Base-by-base conservation (phyloP, 2,888 invertebrate genomes). In the Acronicta alni region DNA sequence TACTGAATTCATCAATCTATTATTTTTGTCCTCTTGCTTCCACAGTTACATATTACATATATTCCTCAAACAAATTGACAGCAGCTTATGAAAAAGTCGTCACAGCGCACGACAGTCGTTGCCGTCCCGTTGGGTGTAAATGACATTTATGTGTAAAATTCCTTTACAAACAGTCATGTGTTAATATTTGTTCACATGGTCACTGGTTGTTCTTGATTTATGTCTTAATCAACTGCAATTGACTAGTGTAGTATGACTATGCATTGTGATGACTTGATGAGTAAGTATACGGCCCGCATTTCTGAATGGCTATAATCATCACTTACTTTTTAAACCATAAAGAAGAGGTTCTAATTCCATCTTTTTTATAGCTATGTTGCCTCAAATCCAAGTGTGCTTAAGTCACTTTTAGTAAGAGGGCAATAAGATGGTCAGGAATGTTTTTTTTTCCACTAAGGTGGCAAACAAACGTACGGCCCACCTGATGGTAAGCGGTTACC, bases 141-240 rank as follows among this genome's bases (percentile, higher is more conserved):
- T 0, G 20, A 2, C n/a, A 10, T 2, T n/a, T 14, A 35, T 6
- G 32, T 16, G 67, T 62, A 10, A 59, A 48, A 69, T 66, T 67
- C 57, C 59, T 45, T 37, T 26, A 45, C 62, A 65, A 79, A 75
- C 67, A 72, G 8, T 23, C 15, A 3, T 20, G 45, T 32, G 38
- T 49, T 49, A 66, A 67, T 71, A 71, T 79, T 77, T 67, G 54
- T 56, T 61, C 75, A 87, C 72, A 69, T 87, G 87, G 78, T 66
- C 62, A 49, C 47, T 57, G 46, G 49, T 42, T 43, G 64, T 61
- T 65, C 55, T 63, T 70, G 55, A 67, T 63, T 78, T 70, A 71
- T 71, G 63, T 75, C 76, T 77, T 72, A 75, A 82, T 82, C 72
- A 79, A 68, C 51, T 59, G 56, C 67, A 60, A 64, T 67, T 60